These are phyloP conservation scores for Chesias legatella DNA, from an alignment of 2,888 invertebrate species.

Conservation along the genomic window DNA sequence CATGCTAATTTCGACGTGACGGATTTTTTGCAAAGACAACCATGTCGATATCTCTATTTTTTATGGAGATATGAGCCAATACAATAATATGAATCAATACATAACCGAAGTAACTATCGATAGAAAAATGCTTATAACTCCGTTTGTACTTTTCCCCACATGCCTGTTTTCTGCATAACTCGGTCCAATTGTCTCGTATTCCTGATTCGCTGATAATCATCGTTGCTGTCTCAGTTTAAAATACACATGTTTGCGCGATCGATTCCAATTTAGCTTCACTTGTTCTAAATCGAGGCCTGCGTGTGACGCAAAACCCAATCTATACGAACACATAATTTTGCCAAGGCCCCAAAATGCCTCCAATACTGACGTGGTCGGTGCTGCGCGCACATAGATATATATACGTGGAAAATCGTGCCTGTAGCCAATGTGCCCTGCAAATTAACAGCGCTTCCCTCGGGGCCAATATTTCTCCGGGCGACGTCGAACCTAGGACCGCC, in stretches of 20 bases:
- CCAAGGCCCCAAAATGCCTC: constrained; percentile 41
- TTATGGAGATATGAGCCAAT: no score
- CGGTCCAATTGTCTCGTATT: no score
- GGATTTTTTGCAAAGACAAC: no score
- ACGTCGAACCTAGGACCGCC: constrained; percentile 75
- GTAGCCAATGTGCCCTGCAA: constrained; percentile 68
- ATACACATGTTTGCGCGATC: not conserved
- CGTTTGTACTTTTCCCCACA: no score
- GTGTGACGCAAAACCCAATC: constrained; percentile 18
- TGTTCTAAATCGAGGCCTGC: constrained; percentile 14
- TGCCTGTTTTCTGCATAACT: no score
- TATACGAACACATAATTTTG: constrained; percentile 27
- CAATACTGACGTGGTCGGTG: constrained; percentile 42
- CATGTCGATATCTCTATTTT: no score
- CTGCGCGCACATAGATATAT: constrained; percentile 36
- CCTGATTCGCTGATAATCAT: no score
- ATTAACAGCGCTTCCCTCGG: constrained; percentile 74
- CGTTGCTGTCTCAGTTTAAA: not conserved
- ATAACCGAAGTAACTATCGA: no score
- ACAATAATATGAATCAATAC: no score
- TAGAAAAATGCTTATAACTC: no score
- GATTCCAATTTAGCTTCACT: constrained; percentile 18
- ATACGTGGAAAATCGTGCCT: constrained; percentile 69
- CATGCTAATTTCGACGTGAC: no score
- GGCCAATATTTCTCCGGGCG: constrained; percentile 76